Percentiles rank a stretch among this genome's conserved stretches.
Evolutionary conservation across 2,888 invertebrate species (phyloP).

Genomic region (Invenusta paracnida): DNA sequence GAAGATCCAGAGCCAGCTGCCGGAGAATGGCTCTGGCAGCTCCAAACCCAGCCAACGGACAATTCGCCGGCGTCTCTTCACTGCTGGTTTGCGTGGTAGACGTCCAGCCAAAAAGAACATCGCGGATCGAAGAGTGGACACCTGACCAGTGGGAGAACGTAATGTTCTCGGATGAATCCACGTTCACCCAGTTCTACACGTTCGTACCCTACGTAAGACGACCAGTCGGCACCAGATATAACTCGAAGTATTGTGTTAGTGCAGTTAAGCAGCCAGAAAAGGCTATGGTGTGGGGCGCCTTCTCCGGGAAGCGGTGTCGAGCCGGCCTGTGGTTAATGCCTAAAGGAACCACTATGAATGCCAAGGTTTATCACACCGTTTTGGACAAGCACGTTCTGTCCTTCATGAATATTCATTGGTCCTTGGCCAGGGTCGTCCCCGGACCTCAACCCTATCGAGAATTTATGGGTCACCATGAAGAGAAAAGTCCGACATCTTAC

Average conservation of each 20-base stretch:
- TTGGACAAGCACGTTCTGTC: not conserved
- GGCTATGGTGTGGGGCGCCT: not conserved
- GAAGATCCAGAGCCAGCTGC: not conserved
- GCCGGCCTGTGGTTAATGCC: not conserved
- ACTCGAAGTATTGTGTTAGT: not conserved
- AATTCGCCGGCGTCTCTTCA: not conserved
- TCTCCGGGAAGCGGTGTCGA: not conserved
- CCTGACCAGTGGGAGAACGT: not conserved
- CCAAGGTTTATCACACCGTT: not conserved
- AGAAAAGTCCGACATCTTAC: not conserved
- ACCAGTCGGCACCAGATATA: not conserved
- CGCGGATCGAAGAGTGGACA: not conserved
- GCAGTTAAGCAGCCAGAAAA: not conserved
- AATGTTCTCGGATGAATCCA: not conserved
- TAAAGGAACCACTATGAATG: not conserved
- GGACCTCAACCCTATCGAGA: not conserved
- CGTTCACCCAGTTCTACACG: not conserved
- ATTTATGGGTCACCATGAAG: not conserved
- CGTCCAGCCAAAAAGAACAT: not conserved
- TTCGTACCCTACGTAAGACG: not conserved
- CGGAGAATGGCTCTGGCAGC: not conserved
- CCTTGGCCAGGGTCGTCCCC: not conserved
- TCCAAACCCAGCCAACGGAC: not conserved
- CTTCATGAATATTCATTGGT: not conserved
- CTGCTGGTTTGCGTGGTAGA: not conserved